phyloP scores from a whole-genome alignment of 2,888 invertebrate species.

The Camptogramma bilineatum region DNA sequence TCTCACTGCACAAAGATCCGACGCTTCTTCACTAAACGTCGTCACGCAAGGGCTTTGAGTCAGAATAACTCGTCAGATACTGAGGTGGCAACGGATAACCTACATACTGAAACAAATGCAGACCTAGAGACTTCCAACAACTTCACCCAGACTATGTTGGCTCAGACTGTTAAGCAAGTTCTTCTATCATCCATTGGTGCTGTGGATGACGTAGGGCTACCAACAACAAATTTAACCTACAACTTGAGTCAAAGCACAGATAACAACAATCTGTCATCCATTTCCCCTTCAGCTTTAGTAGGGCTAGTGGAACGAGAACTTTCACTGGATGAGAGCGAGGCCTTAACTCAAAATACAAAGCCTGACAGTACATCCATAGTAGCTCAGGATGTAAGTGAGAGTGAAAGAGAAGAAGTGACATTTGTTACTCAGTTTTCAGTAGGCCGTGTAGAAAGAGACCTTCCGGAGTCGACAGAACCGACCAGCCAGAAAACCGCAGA shows the following conservation, averaged over 20 bases:
- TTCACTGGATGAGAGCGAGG: not conserved
- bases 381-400: not conserved
- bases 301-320: not conserved
- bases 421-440: not conserved
- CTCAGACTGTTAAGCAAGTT: not conserved
- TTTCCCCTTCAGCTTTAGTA: not conserved
- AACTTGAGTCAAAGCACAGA: not conserved
- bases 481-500: not conserved
- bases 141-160: not conserved
- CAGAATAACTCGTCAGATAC: not conserved
- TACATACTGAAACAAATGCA: not conserved
- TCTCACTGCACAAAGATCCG: conserved; percentile 46
- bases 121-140: not conserved
- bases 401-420: not conserved
- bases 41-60: conserved; percentile 2
- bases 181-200: not conserved
- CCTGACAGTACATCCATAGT: not conserved
- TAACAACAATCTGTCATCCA: not conserved
- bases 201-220: not conserved
- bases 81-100: not conserved
- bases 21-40: conserved; percentile 38
- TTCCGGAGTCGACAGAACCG: not conserved
- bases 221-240: not conserved
- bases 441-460: conserved; percentile 1
- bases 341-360: not conserved